A percentile compares a stretch with the other conserved stretches of the same genome.
Conservation (phyloP, 2,888 invertebrate genomes). For the Melipona bicolor region DNA sequence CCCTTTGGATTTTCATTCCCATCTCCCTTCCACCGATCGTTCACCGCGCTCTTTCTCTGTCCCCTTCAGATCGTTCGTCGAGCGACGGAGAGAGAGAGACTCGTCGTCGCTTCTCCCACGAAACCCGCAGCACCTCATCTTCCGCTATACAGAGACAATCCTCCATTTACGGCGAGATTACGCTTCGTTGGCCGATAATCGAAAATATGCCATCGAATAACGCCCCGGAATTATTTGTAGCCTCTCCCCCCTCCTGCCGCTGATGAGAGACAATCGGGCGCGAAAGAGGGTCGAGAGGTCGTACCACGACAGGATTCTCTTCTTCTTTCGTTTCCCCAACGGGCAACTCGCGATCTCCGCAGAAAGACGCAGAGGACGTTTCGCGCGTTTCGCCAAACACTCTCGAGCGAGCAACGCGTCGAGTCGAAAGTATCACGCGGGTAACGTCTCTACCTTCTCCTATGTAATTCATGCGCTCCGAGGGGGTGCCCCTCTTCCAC, state of each 20-base stretch:
- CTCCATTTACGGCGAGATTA: conserved; percentile 82
- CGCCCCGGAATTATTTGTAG: conserved; percentile 80
- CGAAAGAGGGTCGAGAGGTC: conserved; percentile 51
- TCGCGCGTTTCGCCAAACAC: no score
- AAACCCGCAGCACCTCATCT: conserved; percentile 74
- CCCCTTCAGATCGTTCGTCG: no score
- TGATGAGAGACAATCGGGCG: conserved; percentile 68
- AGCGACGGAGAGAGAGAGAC: neutral
- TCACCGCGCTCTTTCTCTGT: conserved; percentile 31
- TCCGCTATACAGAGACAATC: conserved; percentile 79
- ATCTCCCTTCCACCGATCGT: conserved; percentile 24
- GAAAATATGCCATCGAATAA: conserved; percentile 83
- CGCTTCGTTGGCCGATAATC: conserved; percentile 83
- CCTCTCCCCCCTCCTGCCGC: conserved; percentile 32
- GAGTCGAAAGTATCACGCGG: neutral
- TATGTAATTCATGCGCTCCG: conserved; percentile 15
- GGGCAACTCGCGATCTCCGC: neutral
- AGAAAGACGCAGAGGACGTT: neutral
- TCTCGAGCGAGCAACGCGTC: neutral
- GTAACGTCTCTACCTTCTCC: neutral
- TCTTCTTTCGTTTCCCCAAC: no score
- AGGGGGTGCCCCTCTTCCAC: conserved; percentile 22
- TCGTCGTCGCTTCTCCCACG: conserved; percentile 29
- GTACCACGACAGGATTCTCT: neutral
- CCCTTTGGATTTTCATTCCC: conserved; percentile 38